Evolutionary conservation across 2,888 invertebrate species (phyloP).

Genomic region (Andrena haemorrhoa): DNA sequence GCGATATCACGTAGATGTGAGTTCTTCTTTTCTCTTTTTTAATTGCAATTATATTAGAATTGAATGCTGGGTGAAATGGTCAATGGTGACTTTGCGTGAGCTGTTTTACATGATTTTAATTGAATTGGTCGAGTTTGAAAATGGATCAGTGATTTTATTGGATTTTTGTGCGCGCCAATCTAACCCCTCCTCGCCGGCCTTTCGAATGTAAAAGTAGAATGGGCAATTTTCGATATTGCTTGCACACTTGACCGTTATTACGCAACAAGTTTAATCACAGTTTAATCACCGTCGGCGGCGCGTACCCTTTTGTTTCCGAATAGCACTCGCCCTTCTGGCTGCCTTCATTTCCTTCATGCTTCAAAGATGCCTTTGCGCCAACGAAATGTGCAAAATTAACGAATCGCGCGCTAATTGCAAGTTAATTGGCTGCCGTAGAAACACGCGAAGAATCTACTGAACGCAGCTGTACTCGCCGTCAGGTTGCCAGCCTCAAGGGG

Average conservation of each 20-base stretch:
- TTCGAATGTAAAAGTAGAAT: neutral
- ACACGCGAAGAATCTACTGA: conserved; percentile 49
- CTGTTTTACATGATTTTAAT: no score
- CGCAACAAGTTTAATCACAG: conserved; percentile 45
- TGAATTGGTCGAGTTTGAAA: no score
- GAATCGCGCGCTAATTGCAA: conserved; percentile 64
- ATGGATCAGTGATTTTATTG: no score
- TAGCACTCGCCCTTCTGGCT: conserved; percentile 8
- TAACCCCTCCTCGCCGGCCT: no score
- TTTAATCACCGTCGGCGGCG: conserved; percentile 47
- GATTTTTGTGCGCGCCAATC: no score
- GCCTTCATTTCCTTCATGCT: conserved; percentile 7
- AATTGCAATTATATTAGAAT: conserved; percentile 8
- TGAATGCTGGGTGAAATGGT: no score
- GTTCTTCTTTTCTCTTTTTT: neutral
- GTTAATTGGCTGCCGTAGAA: conserved; percentile 62
- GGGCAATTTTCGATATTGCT: neutral
- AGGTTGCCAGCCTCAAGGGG: conserved; percentile 30
- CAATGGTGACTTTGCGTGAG: no score
- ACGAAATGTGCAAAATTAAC: conserved; percentile 58
- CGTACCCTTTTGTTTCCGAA: conserved; percentile 35
- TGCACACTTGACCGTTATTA: conserved; percentile 20
- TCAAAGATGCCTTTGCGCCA: conserved; percentile 12
- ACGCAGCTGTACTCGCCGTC: conserved; percentile 33
- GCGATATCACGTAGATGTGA: neutral